A percentile compares a stretch with the other conserved stretches of the same genome.
phyloP scores from a whole-genome alignment of 2,113 vertebrate genomes.

The Seriola aureovittata region DNA sequence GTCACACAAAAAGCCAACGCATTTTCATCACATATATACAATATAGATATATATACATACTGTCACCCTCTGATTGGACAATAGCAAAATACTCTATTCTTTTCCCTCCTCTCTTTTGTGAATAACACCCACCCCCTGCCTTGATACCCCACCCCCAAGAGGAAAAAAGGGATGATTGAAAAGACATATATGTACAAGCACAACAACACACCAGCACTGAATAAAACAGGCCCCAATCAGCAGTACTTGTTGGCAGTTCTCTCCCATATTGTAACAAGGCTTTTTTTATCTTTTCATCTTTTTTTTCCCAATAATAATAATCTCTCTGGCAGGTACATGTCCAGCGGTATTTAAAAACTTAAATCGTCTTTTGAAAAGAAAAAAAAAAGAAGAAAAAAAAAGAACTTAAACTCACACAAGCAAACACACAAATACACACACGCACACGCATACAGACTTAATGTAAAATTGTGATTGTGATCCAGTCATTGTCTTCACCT shows the following conservation, averaged over 20 bases:
- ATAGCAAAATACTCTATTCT: slow-evolving; percentile 97
- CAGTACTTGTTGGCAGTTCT: slow-evolving; percentile 87
- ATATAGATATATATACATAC: slow-evolving; percentile 96
- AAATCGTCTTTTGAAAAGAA: slow-evolving; percentile 63
- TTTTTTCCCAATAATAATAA: slow-evolving; percentile 72
- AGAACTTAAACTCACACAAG: slow-evolving; percentile 61
- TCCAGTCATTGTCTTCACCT: slow-evolving; percentile 76
- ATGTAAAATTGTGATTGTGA: slow-evolving; percentile 67
- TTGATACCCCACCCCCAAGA: slow-evolving; percentile 82
- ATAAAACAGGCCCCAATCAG: slow-evolving; percentile 88
- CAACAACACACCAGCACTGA: slow-evolving; percentile 92
- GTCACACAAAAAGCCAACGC: slow-evolving; percentile 93
- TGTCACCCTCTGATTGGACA: slow-evolving; percentile 92
- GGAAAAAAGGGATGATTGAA: slow-evolving; percentile 89
- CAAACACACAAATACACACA: slow-evolving; percentile 22
- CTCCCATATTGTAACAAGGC: slow-evolving; percentile 83
- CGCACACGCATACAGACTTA: slow-evolving; percentile 50
- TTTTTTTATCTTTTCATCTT: slow-evolving; percentile 51
- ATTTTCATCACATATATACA: slow-evolving; percentile 97
- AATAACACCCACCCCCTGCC: slow-evolving; percentile 82
- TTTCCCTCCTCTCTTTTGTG: slow-evolving; percentile 77
- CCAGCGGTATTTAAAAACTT: slow-evolving; percentile 76
- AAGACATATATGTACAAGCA: slow-evolving; percentile 94
- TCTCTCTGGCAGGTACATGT: slow-evolving; percentile 86
- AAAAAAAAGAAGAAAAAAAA: not conserved